These are phyloP conservation scores for Tenthredo livida DNA, from an alignment of 2,888 invertebrate genomes.

Conservation along the genomic window DNA sequence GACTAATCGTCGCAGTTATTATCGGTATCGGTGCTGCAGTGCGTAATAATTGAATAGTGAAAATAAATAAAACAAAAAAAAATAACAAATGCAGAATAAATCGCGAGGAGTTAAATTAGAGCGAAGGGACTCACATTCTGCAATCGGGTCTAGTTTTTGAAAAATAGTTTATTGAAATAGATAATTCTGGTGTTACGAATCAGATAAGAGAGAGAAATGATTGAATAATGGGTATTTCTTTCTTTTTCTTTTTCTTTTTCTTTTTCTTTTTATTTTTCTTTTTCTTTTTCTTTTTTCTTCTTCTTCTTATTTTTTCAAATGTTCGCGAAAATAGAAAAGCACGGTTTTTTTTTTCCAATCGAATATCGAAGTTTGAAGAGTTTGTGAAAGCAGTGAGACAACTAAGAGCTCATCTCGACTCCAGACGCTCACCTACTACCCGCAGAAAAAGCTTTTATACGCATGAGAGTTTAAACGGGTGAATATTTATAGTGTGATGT, in stretches of 20 bases:
- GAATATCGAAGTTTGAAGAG: conserved; percentile 18
- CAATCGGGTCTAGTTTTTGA: background rate
- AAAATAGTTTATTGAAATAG: background rate
- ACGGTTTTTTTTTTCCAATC: background rate
- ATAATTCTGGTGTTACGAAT: background rate
- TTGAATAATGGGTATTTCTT: background rate
- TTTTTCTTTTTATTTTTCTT: background rate
- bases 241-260: background rate
- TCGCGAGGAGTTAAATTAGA: background rate
- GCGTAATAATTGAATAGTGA: background rate
- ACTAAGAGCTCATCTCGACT: conserved; percentile 32
- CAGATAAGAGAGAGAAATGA: background rate
- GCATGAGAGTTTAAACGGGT: background rate
- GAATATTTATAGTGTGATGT: conserved; percentile 48
- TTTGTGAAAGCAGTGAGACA: conserved; percentile 45
- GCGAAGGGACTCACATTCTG: background rate
- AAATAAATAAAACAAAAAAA: background rate
- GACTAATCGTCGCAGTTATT: background rate
- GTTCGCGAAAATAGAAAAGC: background rate
- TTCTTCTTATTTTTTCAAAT: background rate
- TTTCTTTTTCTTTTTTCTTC: background rate
- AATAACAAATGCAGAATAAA: background rate
- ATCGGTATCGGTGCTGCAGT: background rate
- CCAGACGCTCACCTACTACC: conserved; percentile 5
- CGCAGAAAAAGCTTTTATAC: conserved; percentile 4